Evolutionary conservation across 37 sponge, comb jelly and placozoan genomes (phyloP).

Genomic region (Ianthella basta): DNA sequence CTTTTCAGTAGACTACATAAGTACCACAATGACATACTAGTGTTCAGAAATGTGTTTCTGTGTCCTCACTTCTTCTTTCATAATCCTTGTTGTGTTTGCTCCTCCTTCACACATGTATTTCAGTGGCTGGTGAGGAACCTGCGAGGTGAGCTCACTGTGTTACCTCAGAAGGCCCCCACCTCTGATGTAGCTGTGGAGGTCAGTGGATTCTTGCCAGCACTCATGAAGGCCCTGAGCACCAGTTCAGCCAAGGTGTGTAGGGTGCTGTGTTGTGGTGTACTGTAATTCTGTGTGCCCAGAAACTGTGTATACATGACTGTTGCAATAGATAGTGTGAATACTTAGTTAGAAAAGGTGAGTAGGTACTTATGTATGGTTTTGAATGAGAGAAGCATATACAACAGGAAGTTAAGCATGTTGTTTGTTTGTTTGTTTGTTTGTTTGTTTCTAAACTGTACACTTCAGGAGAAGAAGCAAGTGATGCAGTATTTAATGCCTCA

Average conservation of each 20-base stretch:
- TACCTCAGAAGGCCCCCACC: not conserved
- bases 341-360: too few relatives aligned
- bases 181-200: constrained; percentile 13
- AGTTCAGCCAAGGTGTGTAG: constrained; percentile 56
- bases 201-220: constrained; percentile 34
- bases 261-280: not conserved
- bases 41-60: too few relatives aligned
- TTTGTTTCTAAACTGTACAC: not conserved
- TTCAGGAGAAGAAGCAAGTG: constrained; percentile 64
- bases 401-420: not conserved
- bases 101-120: too few relatives aligned
- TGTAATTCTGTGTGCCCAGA: too few relatives aligned
- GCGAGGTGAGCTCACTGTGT: constrained; percentile 74
- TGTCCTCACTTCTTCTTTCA: too few relatives aligned
- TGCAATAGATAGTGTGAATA: too few relatives aligned
- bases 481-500: constrained; percentile 72
- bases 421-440: not conserved
- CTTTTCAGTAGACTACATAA: too few relatives aligned
- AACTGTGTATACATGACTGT: too few relatives aligned
- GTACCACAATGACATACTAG: too few relatives aligned
- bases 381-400: not conserved
- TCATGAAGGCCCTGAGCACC: constrained; percentile 49
- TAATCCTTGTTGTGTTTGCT: too few relatives aligned
- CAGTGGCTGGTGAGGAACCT: constrained; percentile 56
- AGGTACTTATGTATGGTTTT: not conserved